Conservation (phyloP, 2,888 invertebrate species). For the Epiblema foenella region DNA sequence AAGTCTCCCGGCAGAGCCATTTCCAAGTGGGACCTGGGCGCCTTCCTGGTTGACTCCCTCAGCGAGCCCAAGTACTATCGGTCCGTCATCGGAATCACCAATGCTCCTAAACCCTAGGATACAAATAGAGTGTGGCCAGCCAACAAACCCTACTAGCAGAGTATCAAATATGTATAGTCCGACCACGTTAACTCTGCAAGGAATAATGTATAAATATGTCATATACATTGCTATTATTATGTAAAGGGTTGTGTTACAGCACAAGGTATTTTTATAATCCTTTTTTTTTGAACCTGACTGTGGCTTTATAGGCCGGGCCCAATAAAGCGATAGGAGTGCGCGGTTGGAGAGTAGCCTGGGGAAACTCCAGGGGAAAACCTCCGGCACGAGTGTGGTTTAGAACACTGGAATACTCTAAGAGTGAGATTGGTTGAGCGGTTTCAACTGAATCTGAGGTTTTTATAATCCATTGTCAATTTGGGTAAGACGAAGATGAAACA, state of each 20-base stretch:
- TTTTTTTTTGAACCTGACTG: no score
- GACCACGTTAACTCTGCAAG: no score
- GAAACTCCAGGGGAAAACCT: no score
- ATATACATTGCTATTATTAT: background rate
- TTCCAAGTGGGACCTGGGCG: constrained; percentile 91
- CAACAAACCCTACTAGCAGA: background rate
- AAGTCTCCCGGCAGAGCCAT: constrained; percentile 88
- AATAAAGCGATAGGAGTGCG: no score
- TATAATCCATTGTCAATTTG: background rate
- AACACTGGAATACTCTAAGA: no score
- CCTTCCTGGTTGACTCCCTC: constrained; percentile 90
- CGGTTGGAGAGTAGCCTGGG: no score
- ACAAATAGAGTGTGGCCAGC: background rate
- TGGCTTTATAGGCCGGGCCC: no score
- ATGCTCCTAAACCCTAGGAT: constrained; percentile 58
- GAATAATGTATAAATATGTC: no score
- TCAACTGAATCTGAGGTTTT: no score
- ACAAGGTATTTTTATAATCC: background rate
- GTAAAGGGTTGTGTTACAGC: background rate
- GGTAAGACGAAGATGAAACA: background rate
- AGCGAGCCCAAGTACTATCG: constrained; percentile 88
- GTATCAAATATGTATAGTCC: background rate
- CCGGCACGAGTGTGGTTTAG: no score
- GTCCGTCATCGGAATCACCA: constrained; percentile 70
- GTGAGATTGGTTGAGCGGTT: no score